phyloP scores from a whole-genome alignment of 2,113 vertebrate species.

The Grammomys surdaster region DNA sequence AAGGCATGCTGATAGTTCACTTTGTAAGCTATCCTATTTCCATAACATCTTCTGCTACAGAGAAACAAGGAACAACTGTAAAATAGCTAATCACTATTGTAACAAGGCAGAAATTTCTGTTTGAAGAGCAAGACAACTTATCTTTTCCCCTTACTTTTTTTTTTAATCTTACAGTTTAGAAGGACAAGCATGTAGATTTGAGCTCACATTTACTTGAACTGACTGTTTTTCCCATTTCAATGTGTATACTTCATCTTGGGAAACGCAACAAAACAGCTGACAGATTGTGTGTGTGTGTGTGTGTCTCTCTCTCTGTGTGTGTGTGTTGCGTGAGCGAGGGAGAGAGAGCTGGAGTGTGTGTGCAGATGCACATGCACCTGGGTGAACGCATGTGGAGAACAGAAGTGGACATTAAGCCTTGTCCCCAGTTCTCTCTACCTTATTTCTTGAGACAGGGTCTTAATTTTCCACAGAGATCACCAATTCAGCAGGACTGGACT shows the following conservation, averaged over 20 bases:
- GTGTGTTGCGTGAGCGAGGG: fast-evolving
- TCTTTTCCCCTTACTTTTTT: constrained; percentile 14
- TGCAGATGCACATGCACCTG: not conserved
- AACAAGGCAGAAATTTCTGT: constrained; percentile 66
- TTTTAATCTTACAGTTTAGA: not conserved
- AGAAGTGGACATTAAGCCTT: not conserved
- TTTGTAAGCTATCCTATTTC: constrained; percentile 21
- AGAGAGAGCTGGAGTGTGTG: too few species aligned
- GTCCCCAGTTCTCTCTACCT: not conserved
- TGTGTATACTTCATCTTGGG: constrained; percentile 43
- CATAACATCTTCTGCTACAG: constrained; percentile 49
- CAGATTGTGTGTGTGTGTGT: not conserved
- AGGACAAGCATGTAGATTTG: not conserved
- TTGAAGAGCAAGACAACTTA: constrained; percentile 33
- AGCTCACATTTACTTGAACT: constrained; percentile 27
- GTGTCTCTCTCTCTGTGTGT: too few species aligned
- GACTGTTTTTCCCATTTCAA: not conserved
- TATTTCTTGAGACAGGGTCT: not conserved
- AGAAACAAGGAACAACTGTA: constrained; percentile 38
- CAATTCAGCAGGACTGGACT: too few species aligned
- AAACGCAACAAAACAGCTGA: constrained; percentile 24
- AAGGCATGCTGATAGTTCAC: constrained; percentile 4
- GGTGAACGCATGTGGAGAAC: not conserved
- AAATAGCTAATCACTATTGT: constrained; percentile 47
- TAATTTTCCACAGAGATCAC: not conserved